phyloP scores from a whole-genome alignment of 2,888 invertebrate species.

The Hoplodrina ambigua region DNA sequence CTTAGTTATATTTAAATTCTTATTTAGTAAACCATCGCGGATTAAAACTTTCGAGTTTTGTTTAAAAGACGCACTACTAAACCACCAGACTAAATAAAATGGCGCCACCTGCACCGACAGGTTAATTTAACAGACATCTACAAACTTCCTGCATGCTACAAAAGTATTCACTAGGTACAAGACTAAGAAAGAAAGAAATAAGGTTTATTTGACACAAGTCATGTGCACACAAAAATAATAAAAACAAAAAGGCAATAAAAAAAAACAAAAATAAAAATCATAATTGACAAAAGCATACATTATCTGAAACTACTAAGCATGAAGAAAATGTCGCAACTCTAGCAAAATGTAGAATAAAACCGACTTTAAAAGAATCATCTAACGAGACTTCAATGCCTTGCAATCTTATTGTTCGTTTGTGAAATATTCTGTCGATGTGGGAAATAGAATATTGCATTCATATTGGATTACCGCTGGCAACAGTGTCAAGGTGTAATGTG shows the following conservation, averaged over 20 bases:
- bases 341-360: not conserved
- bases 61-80: not conserved
- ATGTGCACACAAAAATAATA: too few species aligned
- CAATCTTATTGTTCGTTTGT: slow-evolving; percentile 56
- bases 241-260: too few species aligned
- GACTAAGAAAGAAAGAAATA: too few species aligned
- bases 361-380: slow-evolving; percentile 2
- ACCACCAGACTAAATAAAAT: not conserved
- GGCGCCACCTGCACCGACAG: not conserved
- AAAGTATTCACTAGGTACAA: not conserved
- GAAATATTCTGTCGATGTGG: slow-evolving; percentile 67
- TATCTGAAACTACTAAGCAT: not conserved
- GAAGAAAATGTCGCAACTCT: not conserved
- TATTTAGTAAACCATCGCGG: too few species aligned
- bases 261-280: too few species aligned
- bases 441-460: slow-evolving; percentile 76
- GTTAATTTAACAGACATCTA: not conserved
- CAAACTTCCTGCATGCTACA: not conserved
- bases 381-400: slow-evolving; percentile 22
- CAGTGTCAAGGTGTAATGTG: slow-evolving; percentile 81
- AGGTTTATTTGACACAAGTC: too few species aligned
- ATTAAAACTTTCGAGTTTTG: not conserved
- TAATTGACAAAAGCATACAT: not conserved
- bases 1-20: not conserved
- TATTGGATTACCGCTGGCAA: slow-evolving; percentile 81